phyloP scores from a whole-genome alignment of 2,113 vertebrate genomes.

The Alectura lathami region DNA sequence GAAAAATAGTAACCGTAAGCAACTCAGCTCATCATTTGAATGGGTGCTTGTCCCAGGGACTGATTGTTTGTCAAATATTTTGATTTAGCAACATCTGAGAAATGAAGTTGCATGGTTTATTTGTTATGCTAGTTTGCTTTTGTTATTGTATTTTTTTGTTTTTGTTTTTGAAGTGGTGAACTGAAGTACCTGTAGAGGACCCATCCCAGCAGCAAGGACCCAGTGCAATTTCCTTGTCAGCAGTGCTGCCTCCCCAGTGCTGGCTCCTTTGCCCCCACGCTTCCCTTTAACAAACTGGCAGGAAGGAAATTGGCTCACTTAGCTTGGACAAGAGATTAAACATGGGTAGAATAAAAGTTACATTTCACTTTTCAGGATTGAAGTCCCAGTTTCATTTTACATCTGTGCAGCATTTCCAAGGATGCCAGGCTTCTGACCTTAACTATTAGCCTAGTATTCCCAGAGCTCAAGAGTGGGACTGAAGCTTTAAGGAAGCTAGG shows the following conservation, averaged over 20 bases:
- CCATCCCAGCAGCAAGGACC: neutral
- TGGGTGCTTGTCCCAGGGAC: neutral
- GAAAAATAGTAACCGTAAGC: neutral
- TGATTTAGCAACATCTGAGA: neutral
- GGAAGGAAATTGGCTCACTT: neutral
- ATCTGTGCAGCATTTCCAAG: neutral
- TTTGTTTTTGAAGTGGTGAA: neutral
- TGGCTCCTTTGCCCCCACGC: neutral
- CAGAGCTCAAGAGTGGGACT: neutral
- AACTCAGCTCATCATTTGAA: neutral
- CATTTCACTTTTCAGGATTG: neutral
- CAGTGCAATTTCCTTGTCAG: neutral
- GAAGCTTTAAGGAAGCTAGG: neutral
- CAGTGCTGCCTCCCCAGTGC: neutral
- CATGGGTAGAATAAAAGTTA: neutral
- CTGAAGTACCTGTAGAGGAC: neutral
- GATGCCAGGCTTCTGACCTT: neutral
- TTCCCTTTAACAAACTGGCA: neutral
- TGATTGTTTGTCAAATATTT: neutral
- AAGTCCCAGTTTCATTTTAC: neutral
- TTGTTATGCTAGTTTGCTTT: neutral
- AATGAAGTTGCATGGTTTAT: neutral
- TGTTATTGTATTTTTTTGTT: neutral
- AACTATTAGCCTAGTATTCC: neutral
- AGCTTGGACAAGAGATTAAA: neutral